Evolutionary conservation across 2,113 vertebrate genomes (phyloP), one percentile per base, ranked within the genome.

Genomic region (Meriones unguiculatus): DNA sequence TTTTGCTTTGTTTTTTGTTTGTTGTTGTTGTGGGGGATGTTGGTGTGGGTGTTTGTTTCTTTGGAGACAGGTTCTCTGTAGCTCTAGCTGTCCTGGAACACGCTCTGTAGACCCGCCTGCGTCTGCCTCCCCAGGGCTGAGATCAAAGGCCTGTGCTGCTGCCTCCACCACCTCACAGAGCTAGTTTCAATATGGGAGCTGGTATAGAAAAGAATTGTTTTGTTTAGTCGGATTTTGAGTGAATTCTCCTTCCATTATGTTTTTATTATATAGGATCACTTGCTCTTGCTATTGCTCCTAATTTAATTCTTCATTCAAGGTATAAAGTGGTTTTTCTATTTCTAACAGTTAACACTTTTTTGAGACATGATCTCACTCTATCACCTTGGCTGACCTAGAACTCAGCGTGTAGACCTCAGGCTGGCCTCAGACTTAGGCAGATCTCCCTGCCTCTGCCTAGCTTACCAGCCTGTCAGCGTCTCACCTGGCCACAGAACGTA

Each of bases 251-350:
- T 41, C 25, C 10, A 2, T 35, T 46, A 28, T 73, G 22, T 30
- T 70, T 35, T 77, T 57, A 7, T 32, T 2, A 28, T 12, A 72
- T 38, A 69, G 28, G 77, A 54, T 90, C 22, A 30, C 5, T 64
- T 96, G 62, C 3, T 87, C 22, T 96, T 93, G 20, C 3, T 67
- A 52, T 72, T 80, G 22, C 0, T 38, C 50, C 86, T 94, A 90
- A 70, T 87, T 87, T 91, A 70, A 13, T 90, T 86, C 65, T 94
- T 92, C 38, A 64, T 82, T 91, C 32, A 90, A 65, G n/a, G 41
- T 75, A 46, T 8, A 62, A 90, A 24, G n/a, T 92, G 32, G 41
- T 81, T 93, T 85, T 35, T 17, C 69, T 95, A 46, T 81, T 93
- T 90, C 86, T 87, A 96, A 57, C 18, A 84, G 67, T 88, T 80